Evolutionary conservation across 2,113 vertebrate genomes (phyloP).

Genomic region (Passer domesticus): DNA sequence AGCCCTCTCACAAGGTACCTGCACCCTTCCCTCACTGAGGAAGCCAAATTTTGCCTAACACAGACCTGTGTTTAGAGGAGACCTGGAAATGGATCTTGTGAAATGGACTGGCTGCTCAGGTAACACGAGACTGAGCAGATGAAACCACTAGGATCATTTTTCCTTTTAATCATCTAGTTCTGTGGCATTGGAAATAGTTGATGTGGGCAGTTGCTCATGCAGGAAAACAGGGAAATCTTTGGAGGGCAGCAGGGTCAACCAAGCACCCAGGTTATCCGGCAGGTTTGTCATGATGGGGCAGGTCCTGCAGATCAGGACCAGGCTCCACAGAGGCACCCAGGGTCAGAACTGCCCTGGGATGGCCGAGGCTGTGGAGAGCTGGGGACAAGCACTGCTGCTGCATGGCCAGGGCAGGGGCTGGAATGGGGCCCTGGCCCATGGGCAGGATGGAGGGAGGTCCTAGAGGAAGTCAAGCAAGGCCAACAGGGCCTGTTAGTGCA

Average conservation of each 20-base stretch:
- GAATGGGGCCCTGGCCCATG: background rate
- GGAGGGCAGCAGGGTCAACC: background rate
- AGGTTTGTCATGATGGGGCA: background rate
- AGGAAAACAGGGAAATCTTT: background rate
- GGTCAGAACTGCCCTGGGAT: background rate
- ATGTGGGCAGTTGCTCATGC: background rate
- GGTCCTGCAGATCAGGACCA: background rate
- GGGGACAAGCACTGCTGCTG: background rate
- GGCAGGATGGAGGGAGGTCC: fast-evolving
- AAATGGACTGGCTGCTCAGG: background rate
- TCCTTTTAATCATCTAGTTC: background rate
- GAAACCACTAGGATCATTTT: background rate
- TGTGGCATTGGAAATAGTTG: background rate
- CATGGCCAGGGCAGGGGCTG: fast-evolving
- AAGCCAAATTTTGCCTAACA: background rate
- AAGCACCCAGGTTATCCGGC: background rate
- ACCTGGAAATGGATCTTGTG: background rate
- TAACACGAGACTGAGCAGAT: background rate
- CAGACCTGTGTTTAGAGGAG: background rate
- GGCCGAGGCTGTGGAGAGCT: background rate
- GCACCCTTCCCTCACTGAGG: background rate
- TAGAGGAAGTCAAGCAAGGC: background rate
- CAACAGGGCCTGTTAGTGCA: background rate
- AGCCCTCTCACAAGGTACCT: background rate
- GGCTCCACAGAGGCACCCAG: background rate